Evolutionary conservation across 2,797 vertebrate genomes (phyloP).

Genomic region (Scolopax bukidnonensis): DNA sequence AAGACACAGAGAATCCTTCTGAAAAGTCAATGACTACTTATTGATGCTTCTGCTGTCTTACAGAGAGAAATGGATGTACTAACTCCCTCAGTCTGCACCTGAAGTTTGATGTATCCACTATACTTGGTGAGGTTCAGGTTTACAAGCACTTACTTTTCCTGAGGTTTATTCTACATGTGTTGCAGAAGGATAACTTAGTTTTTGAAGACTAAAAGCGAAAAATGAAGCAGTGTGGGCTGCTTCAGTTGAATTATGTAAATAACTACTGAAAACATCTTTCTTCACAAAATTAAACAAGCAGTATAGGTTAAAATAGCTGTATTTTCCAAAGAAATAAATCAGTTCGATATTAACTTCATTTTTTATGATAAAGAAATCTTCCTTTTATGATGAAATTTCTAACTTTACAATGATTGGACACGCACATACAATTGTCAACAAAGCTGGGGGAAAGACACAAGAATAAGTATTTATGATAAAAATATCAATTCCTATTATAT

Average conservation of each 20-base stretch:
- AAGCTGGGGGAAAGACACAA: not conserved
- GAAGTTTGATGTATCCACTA: not conserved
- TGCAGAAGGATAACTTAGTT: not conserved
- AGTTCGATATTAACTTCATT: not conserved
- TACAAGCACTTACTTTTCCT: not conserved
- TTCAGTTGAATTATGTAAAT: not conserved
- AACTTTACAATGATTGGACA: not conserved
- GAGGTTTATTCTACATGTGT: not conserved
- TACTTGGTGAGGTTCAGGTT: not conserved
- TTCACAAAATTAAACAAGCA: not conserved
- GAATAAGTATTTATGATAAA: not conserved
- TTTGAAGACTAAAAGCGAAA: not conserved
- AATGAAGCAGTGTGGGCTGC: not conserved
- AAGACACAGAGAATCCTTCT: not conserved
- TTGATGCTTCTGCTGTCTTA: not conserved
- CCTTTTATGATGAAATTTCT: not conserved
- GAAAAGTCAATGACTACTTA: not conserved
- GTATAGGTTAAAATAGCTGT: not conserved
- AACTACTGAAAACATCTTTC: not conserved
- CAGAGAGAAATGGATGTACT: not conserved
- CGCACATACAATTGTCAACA: fast-evolving
- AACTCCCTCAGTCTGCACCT: not conserved
- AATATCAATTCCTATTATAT: not conserved
- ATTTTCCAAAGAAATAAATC: not conserved
- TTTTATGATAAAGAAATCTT: not conserved